A percentile compares a stretch with the other conserved stretches of the same genome.
phyloP scores from a whole-genome alignment of 2,888 invertebrate species.

The Drosophila multiciliata region DNA sequence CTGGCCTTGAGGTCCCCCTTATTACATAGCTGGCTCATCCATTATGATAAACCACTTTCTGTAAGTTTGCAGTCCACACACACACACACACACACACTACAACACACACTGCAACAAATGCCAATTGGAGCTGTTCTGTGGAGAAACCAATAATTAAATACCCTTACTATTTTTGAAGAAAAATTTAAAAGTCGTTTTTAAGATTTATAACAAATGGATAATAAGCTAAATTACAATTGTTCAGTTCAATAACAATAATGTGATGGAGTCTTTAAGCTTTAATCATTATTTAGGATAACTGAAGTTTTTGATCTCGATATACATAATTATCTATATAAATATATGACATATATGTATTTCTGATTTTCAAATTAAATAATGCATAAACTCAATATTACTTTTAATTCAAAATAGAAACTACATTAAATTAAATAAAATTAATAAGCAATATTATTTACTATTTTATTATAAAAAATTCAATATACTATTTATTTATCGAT shows the following conservation, averaged over 20 bases:
- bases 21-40: constrained; percentile 48
- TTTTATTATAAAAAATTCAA: no score
- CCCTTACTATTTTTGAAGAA: not conserved
- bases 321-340: no score
- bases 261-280: not conserved
- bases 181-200: not conserved
- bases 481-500: no score
- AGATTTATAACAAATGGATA: not conserved
- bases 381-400: not conserved
- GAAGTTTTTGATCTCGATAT: not conserved
- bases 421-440: no score
- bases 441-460: no score
- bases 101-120: constrained; percentile 31
- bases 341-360: not conserved
- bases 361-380: not conserved
- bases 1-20: constrained; percentile 54
- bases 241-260: not conserved
- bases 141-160: not conserved
- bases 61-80: constrained; percentile 39
- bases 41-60: constrained; percentile 73
- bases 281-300: not conserved
- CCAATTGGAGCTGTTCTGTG: constrained; percentile 19
- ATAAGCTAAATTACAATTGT: not conserved
- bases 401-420: not conserved
- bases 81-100: not conserved